phyloP scores from a whole-genome alignment of 2,888 invertebrate genomes.

The Tinea trinotella region DNA sequence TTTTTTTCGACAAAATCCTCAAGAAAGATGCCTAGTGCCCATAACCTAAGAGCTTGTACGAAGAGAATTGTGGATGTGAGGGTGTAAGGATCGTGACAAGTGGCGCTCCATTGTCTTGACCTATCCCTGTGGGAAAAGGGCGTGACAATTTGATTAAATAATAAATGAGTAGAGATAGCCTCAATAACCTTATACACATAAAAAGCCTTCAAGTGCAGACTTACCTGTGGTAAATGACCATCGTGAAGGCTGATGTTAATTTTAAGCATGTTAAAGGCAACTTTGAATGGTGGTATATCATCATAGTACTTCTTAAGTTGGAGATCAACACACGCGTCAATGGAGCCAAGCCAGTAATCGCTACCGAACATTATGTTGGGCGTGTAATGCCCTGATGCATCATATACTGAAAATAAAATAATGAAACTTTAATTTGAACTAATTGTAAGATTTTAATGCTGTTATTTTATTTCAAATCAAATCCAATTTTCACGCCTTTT shows the following conservation, averaged over 20 bases:
- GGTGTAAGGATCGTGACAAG: no score
- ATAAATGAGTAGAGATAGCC: no score
- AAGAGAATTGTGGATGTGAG: no score
- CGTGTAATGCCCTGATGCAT: constrained; percentile 85
- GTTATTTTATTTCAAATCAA: background rate
- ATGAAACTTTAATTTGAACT: no score
- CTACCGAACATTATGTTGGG: constrained; percentile 84
- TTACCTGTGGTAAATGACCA: constrained; percentile 67
- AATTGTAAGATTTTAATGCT: background rate
- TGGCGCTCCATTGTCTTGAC: no score
- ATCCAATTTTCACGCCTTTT: no score
- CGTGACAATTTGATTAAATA: no score
- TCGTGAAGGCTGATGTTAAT: constrained; percentile 69
- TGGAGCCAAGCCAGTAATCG: constrained; percentile 86
- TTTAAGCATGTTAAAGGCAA: constrained; percentile 75
- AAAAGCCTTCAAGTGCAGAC: background rate
- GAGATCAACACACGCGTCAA: constrained; percentile 78
- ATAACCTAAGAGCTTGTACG: no score
- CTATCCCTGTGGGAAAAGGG: no score
- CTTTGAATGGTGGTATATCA: constrained; percentile 72
- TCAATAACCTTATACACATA: no score
- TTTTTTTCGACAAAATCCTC: no score
- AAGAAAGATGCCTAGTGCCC: no score
- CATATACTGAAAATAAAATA: constrained; percentile 74
- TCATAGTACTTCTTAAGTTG: constrained; percentile 64